Evolutionary conservation across 2,888 invertebrate genomes (phyloP).

Genomic region (Ormyrus rosae): DNA sequence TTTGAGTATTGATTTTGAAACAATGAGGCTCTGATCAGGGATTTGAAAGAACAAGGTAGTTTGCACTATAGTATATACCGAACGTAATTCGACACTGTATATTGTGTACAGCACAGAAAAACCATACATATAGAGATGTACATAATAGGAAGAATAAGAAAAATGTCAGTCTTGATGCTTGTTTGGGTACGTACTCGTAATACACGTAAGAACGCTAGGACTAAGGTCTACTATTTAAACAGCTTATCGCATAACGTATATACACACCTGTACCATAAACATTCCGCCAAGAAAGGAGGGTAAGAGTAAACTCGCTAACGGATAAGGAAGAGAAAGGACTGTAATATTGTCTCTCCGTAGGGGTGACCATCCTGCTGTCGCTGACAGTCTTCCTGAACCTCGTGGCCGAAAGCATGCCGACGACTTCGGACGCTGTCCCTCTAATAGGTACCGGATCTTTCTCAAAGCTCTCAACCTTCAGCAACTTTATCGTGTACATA

Average conservation of each 20-base stretch:
- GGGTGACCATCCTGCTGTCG: slow-evolving; percentile 97
- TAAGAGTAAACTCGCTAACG: slow-evolving; percentile 7
- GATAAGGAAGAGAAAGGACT: slow-evolving; percentile 3
- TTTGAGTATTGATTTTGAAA: no score
- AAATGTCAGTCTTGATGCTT: no score
- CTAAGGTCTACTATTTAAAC: no score
- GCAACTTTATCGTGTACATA: background rate
- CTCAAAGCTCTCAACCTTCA: background rate
- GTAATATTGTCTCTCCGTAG: slow-evolving; percentile 79
- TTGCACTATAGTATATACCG: no score
- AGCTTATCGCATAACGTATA: background rate
- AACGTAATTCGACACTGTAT: no score
- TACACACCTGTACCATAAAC: background rate
- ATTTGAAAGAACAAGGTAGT: no score
- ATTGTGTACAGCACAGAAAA: no score
- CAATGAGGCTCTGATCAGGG: no score
- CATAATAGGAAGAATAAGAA: no score
- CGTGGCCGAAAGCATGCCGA: slow-evolving; percentile 97
- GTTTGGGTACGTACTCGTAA: no score
- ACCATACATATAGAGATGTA: no score
- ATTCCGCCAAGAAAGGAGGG: background rate
- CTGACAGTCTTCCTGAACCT: slow-evolving; percentile 98
- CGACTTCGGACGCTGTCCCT: slow-evolving; percentile 88
- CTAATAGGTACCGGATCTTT: slow-evolving; percentile 82
- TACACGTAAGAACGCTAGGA: no score